These are phyloP conservation scores for Liasis olivaceus DNA, from an alignment of 2,797 vertebrate genomes.

Conservation along the genomic window DNA sequence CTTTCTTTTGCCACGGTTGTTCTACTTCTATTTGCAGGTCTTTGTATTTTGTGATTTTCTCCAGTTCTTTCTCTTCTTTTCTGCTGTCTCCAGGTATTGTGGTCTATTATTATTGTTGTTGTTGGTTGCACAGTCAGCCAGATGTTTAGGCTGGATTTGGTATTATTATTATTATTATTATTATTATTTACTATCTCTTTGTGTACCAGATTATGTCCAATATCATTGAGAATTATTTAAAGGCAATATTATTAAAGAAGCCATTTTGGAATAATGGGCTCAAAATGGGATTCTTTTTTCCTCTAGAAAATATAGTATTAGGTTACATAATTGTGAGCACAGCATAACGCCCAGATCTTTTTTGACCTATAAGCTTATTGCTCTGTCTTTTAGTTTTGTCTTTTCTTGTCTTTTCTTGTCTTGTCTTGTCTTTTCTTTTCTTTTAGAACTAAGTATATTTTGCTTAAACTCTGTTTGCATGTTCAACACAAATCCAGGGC, in stretches of 20 bases:
- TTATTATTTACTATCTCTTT: background rate
- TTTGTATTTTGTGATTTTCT: no score
- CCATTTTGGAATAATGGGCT: background rate
- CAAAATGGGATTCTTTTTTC: background rate
- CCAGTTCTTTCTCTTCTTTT: no score
- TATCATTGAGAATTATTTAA: background rate
- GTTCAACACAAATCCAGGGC: slow-evolving; percentile 45
- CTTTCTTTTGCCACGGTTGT: no score
- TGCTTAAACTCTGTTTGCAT: slow-evolving; percentile 47
- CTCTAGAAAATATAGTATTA: background rate
- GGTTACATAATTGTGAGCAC: background rate
- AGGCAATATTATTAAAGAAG: background rate
- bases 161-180: background rate
- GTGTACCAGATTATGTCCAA: background rate
- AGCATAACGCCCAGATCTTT: background rate
- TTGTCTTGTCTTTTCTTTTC: background rate
- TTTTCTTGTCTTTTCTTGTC: background rate
- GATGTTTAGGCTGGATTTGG: no score
- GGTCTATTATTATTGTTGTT: no score
- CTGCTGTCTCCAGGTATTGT: no score
- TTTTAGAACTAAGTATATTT: background rate
- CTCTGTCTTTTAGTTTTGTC: background rate
- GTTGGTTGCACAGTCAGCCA: no score
- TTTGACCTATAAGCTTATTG: background rate
- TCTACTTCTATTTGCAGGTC: no score